Evolutionary conservation across 2,113 vertebrate genomes (phyloP).

Genomic region (Caracal caracal): DNA sequence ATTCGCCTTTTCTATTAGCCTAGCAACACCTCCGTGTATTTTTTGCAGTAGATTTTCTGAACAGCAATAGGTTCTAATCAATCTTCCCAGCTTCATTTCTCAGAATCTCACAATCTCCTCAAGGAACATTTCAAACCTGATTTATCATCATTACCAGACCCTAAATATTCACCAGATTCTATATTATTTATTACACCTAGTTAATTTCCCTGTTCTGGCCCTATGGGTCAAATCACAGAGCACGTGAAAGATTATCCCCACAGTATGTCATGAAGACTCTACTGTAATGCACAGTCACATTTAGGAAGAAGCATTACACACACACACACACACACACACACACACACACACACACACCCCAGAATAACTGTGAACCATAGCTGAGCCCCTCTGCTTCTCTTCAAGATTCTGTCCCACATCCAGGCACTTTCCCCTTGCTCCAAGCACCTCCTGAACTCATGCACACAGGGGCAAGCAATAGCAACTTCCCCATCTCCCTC

Average conservation of each 20-base stretch:
- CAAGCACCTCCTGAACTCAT: fast-evolving
- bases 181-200: conserved; percentile 81
- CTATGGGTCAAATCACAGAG: conserved; percentile 71
- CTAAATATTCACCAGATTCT: conserved; percentile 81
- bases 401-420: neutral
- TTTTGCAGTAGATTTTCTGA: conserved; percentile 67
- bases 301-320: conserved; percentile 25
- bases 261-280: conserved; percentile 55
- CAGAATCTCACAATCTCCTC: conserved; percentile 76
- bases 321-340: neutral
- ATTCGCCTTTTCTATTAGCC: conserved; percentile 61
- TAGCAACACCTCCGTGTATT: conserved; percentile 42
- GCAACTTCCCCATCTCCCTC: neutral
- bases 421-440: neutral
- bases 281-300: conserved; percentile 45
- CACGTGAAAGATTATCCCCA: conserved; percentile 62
- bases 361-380: neutral
- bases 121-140: conserved; percentile 78
- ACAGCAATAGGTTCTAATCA: conserved; percentile 75
- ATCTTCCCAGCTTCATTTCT: conserved; percentile 80
- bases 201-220: conserved; percentile 77
- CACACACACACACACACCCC: neutral
- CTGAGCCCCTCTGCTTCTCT: neutral
- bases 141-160: conserved; percentile 80
- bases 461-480: neutral